Base-by-base conservation (phyloP, 2,113 vertebrate genomes). In the Egretta garzetta region DNA sequence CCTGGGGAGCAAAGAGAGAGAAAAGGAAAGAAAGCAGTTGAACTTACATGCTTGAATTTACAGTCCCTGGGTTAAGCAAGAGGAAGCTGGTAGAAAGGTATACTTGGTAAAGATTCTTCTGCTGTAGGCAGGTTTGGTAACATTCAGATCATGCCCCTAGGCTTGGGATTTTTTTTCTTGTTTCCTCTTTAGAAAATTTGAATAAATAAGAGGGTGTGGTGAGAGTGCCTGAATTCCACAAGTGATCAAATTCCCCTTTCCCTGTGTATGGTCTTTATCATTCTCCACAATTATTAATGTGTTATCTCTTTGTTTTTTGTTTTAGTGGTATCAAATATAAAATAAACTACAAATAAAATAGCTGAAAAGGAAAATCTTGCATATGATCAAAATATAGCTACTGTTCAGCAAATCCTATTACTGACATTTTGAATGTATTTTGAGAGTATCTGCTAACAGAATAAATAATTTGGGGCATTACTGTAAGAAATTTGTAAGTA, bases 191-290 rank as follows among this genome's bases (percentile, higher is more conserved):
- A 94, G 79, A 89, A 91, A 81, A 97, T 96, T 96, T 95, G 90
- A 97, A 94, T 96, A 85, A 92, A 68, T 86, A 91, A 84, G 75
- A 89, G 92, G 95, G 92, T 93, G 97, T 95, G 94, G 86, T 95
- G 52, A 41, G 55, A 90, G 24, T 4, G 35, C 79, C 80, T 86
- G 88, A 80, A 93, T 97, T 97, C 83, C 52, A 4, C 23, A 49
- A 76, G n/a, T 70, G 87, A 95, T 97, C 68, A 73, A 79, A 83
- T 93, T 95, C 55, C 43, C 24, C 10, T 77, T 93, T 92, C 49
- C 59, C 8, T 70, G 37, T 43, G 20, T 47, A 9, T 2, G 2
- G 27, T 63, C 47, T 86, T 74, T 71, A 56, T 89, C 3, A 1
- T 71, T 86, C 9, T 70, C 17, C 39, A 24, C 30, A 4, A 23